A percentile compares a stretch with the other conserved stretches of the same genome.
Conservation (phyloP, 2,888 invertebrate species). For the Spilosoma lubricipeda region DNA sequence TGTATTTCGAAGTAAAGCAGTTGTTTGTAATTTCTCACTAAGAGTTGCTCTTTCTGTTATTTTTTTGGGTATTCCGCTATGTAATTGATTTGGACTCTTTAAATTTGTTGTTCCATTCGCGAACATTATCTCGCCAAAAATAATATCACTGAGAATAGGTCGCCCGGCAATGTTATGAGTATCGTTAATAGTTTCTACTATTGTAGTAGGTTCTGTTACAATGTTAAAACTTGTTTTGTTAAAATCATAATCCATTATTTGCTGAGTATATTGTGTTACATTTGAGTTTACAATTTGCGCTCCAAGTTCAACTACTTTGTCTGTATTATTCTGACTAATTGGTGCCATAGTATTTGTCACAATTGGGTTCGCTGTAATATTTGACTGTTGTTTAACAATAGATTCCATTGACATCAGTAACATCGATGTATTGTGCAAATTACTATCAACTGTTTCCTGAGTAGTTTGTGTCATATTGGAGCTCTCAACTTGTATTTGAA, state of each 20-base stretch:
- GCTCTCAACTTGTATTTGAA: background rate
- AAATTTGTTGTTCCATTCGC: background rate
- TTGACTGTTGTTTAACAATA: background rate
- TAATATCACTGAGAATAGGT: background rate
- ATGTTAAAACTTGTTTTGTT: background rate
- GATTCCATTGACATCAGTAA: background rate
- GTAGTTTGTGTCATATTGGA: background rate
- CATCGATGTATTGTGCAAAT: background rate
- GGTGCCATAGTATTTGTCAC: background rate
- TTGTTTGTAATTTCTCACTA: conserved; percentile 1
- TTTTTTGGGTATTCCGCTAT: conserved; percentile 1
- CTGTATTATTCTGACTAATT: background rate
- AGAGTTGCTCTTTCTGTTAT: conserved; percentile 5
- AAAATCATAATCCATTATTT: background rate
- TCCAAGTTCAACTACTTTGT: background rate
- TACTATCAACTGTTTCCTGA: background rate
- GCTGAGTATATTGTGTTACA: background rate
- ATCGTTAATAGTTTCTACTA: background rate
- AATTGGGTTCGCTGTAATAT: background rate
- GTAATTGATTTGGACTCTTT: background rate
- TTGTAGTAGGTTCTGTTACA: background rate
- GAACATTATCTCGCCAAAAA: background rate
- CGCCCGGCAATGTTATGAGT: background rate
- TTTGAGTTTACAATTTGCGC: background rate
- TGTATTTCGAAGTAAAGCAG: background rate